A percentile compares a stretch with the other conserved stretches of the same genome.
Evolutionary conservation across 1,140 invertebrate species (phyloP).

Genomic region (Drosophila yakuba): DNA sequence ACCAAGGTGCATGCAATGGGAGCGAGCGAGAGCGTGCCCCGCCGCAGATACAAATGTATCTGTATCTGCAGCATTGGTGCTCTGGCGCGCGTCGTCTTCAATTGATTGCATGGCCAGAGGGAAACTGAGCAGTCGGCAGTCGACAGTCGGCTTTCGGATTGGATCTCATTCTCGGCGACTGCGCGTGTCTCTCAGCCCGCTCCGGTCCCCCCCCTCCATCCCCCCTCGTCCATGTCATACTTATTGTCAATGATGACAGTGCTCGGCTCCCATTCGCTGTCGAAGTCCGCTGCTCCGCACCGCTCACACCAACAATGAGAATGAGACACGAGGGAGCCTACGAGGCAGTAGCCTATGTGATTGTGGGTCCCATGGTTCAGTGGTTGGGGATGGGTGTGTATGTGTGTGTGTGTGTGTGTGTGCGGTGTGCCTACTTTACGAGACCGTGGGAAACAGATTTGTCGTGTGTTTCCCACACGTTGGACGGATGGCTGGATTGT

Average conservation of each 20-base stretch:
- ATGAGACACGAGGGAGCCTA: slow-evolving; percentile 49
- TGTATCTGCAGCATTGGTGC: slow-evolving; percentile 39
- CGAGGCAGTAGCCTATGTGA: slow-evolving; percentile 18
- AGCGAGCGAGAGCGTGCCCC: slow-evolving; percentile 48
- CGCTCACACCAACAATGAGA: slow-evolving; percentile 40
- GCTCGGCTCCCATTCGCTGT: slow-evolving; percentile 65
- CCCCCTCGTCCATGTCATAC: slow-evolving; percentile 67
- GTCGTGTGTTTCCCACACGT: slow-evolving; percentile 87
- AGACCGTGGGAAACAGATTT: slow-evolving; percentile 87
- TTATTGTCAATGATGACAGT: slow-evolving; percentile 85
- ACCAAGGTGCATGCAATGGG: slow-evolving; percentile 36
- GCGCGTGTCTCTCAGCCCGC: slow-evolving; percentile 71
- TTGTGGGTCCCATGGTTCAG: slow-evolving; percentile 18
- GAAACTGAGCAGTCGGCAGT: slow-evolving; percentile 38
- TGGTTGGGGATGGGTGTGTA: not conserved
- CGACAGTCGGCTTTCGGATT: slow-evolving; percentile 54
- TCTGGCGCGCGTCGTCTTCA: slow-evolving; percentile 78
- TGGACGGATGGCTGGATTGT: slow-evolving; percentile 85
- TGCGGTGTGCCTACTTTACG: slow-evolving; percentile 82
- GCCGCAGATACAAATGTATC: slow-evolving; percentile 27
- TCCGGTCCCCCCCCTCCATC: not conserved
- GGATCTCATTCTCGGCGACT: slow-evolving; percentile 50
- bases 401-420: slow-evolving; percentile 39
- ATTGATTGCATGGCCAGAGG: slow-evolving; percentile 66
- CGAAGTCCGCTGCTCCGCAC: slow-evolving; percentile 53